phyloP scores from a whole-genome alignment of 2,797 vertebrate genomes.

The Falco peregrinus region DNA sequence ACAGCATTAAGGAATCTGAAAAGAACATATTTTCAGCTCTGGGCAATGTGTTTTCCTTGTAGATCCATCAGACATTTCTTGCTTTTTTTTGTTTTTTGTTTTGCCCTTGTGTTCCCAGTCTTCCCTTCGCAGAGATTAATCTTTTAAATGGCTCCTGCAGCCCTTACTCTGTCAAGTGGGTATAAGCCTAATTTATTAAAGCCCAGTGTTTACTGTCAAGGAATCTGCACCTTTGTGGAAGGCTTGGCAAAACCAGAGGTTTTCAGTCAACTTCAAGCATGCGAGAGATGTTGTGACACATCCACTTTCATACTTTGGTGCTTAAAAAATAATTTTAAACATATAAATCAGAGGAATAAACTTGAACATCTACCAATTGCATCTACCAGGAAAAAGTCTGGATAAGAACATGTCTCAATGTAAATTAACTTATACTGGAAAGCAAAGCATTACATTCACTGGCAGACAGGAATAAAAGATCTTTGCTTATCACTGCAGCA shows the following conservation, averaged over 20 bases:
- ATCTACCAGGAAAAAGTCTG: background rate
- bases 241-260: background rate
- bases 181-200: background rate
- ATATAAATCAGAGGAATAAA: background rate
- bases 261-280: background rate
- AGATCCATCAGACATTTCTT: background rate
- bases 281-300: background rate
- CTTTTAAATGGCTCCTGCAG: background rate
- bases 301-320: background rate
- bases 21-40: background rate
- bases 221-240: background rate
- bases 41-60: background rate
- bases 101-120: background rate
- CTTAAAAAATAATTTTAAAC: background rate
- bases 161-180: background rate
- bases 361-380: background rate
- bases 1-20: background rate
- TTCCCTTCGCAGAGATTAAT: constrained; percentile 21
- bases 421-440: background rate
- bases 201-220: background rate
- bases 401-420: background rate
- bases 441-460: background rate
- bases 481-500: background rate
- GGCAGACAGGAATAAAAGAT: background rate
- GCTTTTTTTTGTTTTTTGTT: background rate